Base-by-base conservation (phyloP, 2,113 vertebrate species). In the Platichthys stellatus region DNA sequence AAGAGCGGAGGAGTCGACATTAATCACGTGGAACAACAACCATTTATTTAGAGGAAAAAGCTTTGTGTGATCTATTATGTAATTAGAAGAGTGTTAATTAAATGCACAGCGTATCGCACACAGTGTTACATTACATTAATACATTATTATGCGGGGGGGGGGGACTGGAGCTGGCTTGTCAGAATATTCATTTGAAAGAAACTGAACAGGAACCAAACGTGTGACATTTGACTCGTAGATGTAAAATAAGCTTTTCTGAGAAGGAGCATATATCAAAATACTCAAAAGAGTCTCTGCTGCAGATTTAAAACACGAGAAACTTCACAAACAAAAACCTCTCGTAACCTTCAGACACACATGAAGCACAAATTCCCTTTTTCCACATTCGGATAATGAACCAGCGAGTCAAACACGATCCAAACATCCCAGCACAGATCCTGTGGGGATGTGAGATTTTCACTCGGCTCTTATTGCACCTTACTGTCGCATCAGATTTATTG, bases 41-140 rank as follows among this genome's bases (percentile, higher is more conserved):
- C 17, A 1, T 71, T 80, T 80, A 49, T 56, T 1, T 54, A 2
- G 23, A 71, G 59, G 6, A 68, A 64, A 43, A n/a, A 23, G 12
- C 4, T 61, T 69, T 20, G 26, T 74, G 49, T 63, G 72, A 28
- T 61, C 1, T 60, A 23, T 49, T 56, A 63, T 40, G 40, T 61
- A 54, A 80, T 87, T 45, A 53, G 15, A 63, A 38, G 15, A 40
- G 12, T 62, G 53, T 31, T 72, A 63, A 82, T 57, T 45, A 20
- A 69, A 24, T 31, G 17, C 17, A 23, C 23, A 9, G 31, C 40
- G n/a, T 17, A 14, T 71, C 28, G 53, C 63, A 67, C 60, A 40
- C 23, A 23, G n/a, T 53, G 13, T 17, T 69, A n/a, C n/a, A n/a
- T n/a, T n/a, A n/a, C n/a, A n/a, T n/a, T n/a, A n/a, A n/a, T n/a